A percentile compares a stretch with the other conserved stretches of the same genome.
Evolutionary conservation across 2,113 vertebrate species (phyloP).

Genomic region (Pseudolaguvia tuberculata): DNA sequence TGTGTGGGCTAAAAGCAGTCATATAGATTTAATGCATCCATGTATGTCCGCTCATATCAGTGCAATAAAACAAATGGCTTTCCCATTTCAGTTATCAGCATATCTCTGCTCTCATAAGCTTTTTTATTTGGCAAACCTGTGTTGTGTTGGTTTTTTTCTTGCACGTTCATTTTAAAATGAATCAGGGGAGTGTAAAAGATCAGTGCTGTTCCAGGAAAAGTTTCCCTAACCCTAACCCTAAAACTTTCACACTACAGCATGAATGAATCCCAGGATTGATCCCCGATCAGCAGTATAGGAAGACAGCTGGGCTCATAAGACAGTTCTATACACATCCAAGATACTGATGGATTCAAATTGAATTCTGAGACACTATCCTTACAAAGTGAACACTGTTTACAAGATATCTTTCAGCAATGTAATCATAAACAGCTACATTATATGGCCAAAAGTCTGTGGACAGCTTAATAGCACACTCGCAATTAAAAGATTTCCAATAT

Average conservation of each 20-base stretch:
- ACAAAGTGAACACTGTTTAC: slow-evolving; percentile 12
- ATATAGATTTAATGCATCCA: not conserved
- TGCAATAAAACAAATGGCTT: not conserved
- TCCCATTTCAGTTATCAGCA: not conserved
- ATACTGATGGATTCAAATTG: slow-evolving; percentile 57
- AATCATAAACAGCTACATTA: not conserved
- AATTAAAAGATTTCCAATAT: too few species aligned
- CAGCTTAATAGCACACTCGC: too few species aligned
- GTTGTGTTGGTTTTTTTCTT: not conserved
- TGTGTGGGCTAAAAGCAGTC: not conserved
- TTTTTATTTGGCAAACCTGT: slow-evolving; percentile 56
- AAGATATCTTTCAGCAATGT: slow-evolving; percentile 26
- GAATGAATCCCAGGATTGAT: not conserved
- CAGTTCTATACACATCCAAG: slow-evolving; percentile 51
- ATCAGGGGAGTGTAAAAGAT: not conserved
- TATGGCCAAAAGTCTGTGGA: not conserved
- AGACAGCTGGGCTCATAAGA: slow-evolving; percentile 53
- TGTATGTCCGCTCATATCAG: not conserved
- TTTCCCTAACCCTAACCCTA: not conserved
- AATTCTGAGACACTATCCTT: not conserved
- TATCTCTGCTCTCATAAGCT: not conserved
- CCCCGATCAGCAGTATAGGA: slow-evolving; percentile 3
- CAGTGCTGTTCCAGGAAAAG: slow-evolving; percentile 27
- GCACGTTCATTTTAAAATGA: slow-evolving; percentile 11
- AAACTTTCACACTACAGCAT: not conserved